These are phyloP conservation scores for Copidosoma floridanum DNA, from an alignment of 1,140 invertebrate species.

Conservation along the genomic window DNA sequence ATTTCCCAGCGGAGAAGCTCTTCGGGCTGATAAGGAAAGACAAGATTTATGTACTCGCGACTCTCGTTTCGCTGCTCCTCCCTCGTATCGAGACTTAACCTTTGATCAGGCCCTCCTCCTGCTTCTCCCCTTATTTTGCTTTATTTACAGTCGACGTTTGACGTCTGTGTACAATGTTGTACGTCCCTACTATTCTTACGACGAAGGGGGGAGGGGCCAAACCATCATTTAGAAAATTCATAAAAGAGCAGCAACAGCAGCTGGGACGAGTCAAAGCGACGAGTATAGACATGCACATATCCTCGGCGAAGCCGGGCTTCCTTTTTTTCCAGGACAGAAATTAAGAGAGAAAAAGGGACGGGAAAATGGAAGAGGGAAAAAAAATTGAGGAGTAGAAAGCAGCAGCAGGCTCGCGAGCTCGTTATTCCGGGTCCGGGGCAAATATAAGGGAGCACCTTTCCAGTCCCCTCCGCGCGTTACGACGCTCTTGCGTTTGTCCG, in stretches of 20 bases:
- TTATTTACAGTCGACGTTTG: constrained; percentile 13
- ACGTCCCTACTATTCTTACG: too few relatives aligned
- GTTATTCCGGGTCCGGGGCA: constrained; percentile 36
- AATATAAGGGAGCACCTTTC: constrained; percentile 47
- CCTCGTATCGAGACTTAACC: constrained; percentile 23
- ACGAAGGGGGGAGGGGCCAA: constrained; percentile 6
- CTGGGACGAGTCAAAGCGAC: not conserved
- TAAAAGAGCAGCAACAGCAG: constrained; percentile 2
- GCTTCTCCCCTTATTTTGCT: constrained; percentile 23
- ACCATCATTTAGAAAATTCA: constrained; percentile 10
- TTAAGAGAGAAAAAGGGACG: not conserved
- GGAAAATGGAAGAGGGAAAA: constrained; percentile 5
- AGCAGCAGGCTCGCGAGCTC: constrained; percentile 42
- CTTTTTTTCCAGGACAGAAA: not conserved
- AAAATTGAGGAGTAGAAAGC: too few relatives aligned
- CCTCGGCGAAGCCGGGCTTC: not conserved
- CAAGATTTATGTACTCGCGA: constrained; percentile 50
- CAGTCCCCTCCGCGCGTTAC: constrained; percentile 15
- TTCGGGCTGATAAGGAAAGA: constrained; percentile 38
- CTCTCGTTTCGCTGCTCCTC: constrained; percentile 41
- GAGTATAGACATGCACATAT: constrained; percentile 21
- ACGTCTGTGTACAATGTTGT: not conserved
- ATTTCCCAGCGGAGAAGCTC: constrained; percentile 35
- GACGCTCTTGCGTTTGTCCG: constrained; percentile 39
- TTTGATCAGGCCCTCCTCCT: constrained; percentile 15